Evolutionary conservation across 2,888 invertebrate genomes (phyloP).

Genomic region (Caenorhabditis auriculariae): DNA sequence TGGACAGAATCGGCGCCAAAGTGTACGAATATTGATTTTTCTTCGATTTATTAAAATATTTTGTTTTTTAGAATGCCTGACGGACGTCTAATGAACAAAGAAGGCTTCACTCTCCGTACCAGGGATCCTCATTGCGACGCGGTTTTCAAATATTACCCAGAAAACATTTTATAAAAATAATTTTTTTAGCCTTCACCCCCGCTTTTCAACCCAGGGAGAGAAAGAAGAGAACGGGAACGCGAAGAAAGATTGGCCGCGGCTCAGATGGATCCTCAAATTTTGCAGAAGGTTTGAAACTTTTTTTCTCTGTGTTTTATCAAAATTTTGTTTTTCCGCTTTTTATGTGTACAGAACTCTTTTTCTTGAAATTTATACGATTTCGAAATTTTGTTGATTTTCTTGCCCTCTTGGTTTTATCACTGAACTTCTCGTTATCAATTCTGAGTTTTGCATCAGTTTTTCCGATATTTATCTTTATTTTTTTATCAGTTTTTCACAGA

Average conservation of each 20-base stretch:
- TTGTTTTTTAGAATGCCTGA: slow-evolving; percentile 10
- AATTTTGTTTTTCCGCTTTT: too few relatives aligned
- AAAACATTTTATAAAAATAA: too few relatives aligned
- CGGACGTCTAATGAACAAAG: slow-evolving; percentile 11
- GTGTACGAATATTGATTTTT: slow-evolving; percentile 1
- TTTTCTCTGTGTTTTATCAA: too few relatives aligned
- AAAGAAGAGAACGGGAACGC: neutral
- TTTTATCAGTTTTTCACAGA: too few relatives aligned
- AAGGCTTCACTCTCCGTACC: slow-evolving; percentile 7
- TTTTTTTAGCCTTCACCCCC: slow-evolving; percentile 13
- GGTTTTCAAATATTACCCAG: slow-evolving; percentile 6
- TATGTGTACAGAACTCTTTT: too few relatives aligned
- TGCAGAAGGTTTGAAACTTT: slow-evolving; percentile 6
- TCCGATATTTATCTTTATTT: too few relatives aligned
- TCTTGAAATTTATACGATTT: too few relatives aligned
- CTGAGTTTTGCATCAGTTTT: too few relatives aligned
- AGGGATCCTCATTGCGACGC: slow-evolving; percentile 6
- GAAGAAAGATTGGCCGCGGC: neutral
- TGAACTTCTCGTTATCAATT: too few relatives aligned
- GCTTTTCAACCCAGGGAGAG: slow-evolving; percentile 6
- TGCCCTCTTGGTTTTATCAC: too few relatives aligned
- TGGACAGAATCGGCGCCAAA: slow-evolving; percentile 9
- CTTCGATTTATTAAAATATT: neutral
- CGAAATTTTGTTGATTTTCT: too few relatives aligned
- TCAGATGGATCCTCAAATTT: neutral